Percentiles rank a stretch among this genome's conserved stretches.
Conservation (phyloP, 2,888 invertebrate genomes). For the Dicyrtomina minuta region DNA sequence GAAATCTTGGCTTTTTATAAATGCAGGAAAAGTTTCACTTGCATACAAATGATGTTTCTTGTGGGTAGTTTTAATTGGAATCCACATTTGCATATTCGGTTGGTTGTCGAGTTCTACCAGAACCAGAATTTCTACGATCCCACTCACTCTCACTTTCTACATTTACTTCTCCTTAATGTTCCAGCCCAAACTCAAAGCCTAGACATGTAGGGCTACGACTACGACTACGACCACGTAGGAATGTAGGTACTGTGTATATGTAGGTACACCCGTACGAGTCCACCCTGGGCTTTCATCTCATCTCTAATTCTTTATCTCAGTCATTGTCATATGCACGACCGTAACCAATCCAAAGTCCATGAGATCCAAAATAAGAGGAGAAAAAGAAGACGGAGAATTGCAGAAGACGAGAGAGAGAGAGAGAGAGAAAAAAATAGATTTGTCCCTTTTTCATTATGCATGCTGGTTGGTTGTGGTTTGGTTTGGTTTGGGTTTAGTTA, state of each 20-base stretch:
- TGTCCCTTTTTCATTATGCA: background rate
- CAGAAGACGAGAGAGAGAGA: conserved; percentile 3
- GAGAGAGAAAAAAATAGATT: conserved; percentile 1
- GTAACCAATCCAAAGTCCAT: background rate
- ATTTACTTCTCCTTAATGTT: background rate
- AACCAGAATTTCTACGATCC: background rate
- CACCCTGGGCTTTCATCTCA: too few species aligned
- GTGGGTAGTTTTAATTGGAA: conserved; percentile 52
- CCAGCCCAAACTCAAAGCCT: too few species aligned
- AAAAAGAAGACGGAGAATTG: conserved; percentile 1
- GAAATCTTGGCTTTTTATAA: conserved; percentile 50
- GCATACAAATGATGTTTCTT: conserved; percentile 53
- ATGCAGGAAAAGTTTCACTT: conserved; percentile 52
- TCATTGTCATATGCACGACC: too few species aligned
- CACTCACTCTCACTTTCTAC: conserved; percentile 21
- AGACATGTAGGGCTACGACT: too few species aligned
- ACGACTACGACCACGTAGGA: too few species aligned
- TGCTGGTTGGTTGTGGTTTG: too few species aligned
- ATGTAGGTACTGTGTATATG: too few species aligned
- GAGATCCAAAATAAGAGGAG: background rate
- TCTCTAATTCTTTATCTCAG: too few species aligned
- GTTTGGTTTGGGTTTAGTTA: too few species aligned
- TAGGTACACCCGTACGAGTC: too few species aligned
- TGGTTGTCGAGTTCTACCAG: conserved; percentile 15
- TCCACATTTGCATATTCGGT: conserved; percentile 47